These are phyloP conservation scores for Ooceraea biroi DNA, from an alignment of 1,140 invertebrate species.

Conservation along the genomic window DNA sequence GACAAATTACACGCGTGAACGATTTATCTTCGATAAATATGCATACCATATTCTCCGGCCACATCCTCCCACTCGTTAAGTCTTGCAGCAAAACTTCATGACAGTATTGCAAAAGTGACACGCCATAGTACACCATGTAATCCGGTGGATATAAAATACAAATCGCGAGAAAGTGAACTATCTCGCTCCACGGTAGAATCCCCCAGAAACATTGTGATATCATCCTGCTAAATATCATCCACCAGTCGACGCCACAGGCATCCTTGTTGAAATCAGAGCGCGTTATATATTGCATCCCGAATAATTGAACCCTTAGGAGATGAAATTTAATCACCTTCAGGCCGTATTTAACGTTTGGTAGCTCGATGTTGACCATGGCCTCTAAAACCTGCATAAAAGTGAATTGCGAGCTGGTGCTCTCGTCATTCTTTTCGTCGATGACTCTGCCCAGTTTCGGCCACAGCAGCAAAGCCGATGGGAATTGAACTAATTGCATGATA, in stretches of 20 bases:
- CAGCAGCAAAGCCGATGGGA: conserved; percentile 81
- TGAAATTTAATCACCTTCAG: conserved; percentile 77
- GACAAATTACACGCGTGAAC: neutral
- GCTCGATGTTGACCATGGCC: conserved; percentile 79
- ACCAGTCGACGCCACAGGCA: conserved; percentile 82
- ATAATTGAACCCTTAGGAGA: conserved; percentile 15
- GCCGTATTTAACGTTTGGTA: conserved; percentile 78
- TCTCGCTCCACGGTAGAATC: conserved; percentile 83
- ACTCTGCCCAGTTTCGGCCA: conserved; percentile 80
- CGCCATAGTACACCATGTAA: conserved; percentile 83
- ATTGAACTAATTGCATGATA: conserved; percentile 80
- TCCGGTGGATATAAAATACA: conserved; percentile 83
- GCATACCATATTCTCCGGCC: conserved; percentile 83
- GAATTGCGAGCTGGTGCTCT: conserved; percentile 77
- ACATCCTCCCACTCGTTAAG: conserved; percentile 79
- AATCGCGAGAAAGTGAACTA: conserved; percentile 82
- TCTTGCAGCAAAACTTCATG: conserved; percentile 77
- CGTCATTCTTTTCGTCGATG: conserved; percentile 77
- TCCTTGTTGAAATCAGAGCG: conserved; percentile 73
- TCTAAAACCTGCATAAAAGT: conserved; percentile 82
- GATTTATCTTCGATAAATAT: conserved; percentile 36
- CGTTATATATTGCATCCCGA: conserved; percentile 25
- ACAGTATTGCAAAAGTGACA: conserved; percentile 81
- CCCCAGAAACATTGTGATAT: conserved; percentile 84
- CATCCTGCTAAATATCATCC: conserved; percentile 82